Base-by-base conservation (phyloP, 64 coral and sea anemone species). In the Stichodactyla mertensii region DNA sequence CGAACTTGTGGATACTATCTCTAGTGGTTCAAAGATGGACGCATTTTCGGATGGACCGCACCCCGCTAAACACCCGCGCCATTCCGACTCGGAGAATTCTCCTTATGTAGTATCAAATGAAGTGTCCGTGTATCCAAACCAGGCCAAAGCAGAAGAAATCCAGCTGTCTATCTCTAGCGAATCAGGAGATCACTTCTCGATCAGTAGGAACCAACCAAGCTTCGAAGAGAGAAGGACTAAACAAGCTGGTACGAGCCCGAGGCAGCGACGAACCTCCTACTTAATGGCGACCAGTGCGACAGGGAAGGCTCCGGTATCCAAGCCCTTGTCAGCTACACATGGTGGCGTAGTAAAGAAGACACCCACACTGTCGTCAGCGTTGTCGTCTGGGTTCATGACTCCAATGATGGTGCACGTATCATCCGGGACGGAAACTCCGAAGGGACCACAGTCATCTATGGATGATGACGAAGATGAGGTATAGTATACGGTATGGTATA, bases 321-420 rank as follows among this genome's bases (percentile, higher is more conserved):
- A 92, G 24, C 85, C 89, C 66, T 64, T 54, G 52, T 27, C 61
- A 79, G 56, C 80, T 52, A 88, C 51, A 22, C 27, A 64, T 27
- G 83, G 83, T 51, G 54, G n/a, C 51, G n/a, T 64, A 20, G 31
- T 36, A 6, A 85, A 84, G 16, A 51, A 53, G 3, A 92, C 83
- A 19, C 86, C 90, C 54, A 82, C 90, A 4, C 26, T 92, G 78
- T 82, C 80, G 61, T 61, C 86, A 22, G 90, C 90, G 26, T 83
- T 92, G n/a, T 92, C 90, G 16, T 87, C 85, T 8, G 79, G 77
- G 51, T 52, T 92, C 13, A 85, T 85, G 51, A 86, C 85, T 10
- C 90, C 90, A 61, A 86, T 92, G 23, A 92, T 92, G 90, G 90
- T 87, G 1, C 90, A 92, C 83, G 90, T 92, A 71, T 92, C 90